Evolutionary conservation across 2,113 vertebrate genomes (phyloP), one percentile per base, ranked within the genome.

Genomic region (Peromyscus californicus): DNA sequence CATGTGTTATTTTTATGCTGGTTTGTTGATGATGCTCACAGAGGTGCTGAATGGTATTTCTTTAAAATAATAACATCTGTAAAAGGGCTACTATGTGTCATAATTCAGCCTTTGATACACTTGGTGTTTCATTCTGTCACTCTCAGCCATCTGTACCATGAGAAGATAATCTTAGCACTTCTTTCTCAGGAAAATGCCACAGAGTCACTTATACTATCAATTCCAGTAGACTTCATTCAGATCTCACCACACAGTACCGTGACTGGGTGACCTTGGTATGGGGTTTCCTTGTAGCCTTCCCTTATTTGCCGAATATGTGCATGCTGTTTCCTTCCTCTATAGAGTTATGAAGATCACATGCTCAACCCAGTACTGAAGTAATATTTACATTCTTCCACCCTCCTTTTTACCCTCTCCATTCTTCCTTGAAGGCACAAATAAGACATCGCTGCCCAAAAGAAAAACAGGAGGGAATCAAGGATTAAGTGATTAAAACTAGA

Each of bases 401-500:
- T 48, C 15, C 26, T 88, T 93, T 22, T 57, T 1, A 39, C 16
- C 86, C 48, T 92, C 42, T 21, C 21, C 11, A 67, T 85, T 80
- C 78, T 88, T 85, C 21, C 48, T 95, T 65, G 61, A 91, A 91
- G 26, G 33, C 75, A 84, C 93, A 54, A 93, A 89, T 67, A 67
- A 90, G 90, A 84, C 51, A 63, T 45, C 29, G 3, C 36, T 87
- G 21, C 83, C 51, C 61, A 93, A 93, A 96, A 95, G 93, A 89
- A 91, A 92, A 93, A 93, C 26, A 70, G 11, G 57, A 79, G 31
- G 7, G 21, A 93, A 76, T 82, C 31, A 86, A 94, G 74, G 86
- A 89, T 92, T 86, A 84, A 93, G 48, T 88, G 78, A 93, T 95
- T 94, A 96, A 95, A 95, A 69, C 82, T 48, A 29, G 95, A 90